These are phyloP conservation scores for Nyctalus aviator DNA, from an alignment of 2,797 vertebrate species.

Conservation along the genomic window DNA sequence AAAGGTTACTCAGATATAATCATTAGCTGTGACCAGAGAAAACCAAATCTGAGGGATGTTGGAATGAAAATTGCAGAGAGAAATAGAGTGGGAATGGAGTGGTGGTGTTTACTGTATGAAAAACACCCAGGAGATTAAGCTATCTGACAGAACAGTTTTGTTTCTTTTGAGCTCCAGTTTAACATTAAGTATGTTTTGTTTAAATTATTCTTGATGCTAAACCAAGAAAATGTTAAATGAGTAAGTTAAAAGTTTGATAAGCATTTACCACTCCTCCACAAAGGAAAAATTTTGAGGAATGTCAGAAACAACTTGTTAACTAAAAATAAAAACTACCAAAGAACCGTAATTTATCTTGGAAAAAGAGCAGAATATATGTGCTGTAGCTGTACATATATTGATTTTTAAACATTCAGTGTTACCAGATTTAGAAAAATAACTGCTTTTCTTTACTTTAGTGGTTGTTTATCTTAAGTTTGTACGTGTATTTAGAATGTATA, in stretches of 20 bases:
- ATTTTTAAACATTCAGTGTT: constrained; percentile 7
- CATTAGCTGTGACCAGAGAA: neutral
- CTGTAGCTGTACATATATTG: neutral
- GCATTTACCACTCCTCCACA: neutral
- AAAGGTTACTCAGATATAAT: neutral
- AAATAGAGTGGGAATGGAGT: neutral
- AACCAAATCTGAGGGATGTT: neutral
- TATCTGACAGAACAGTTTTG: neutral
- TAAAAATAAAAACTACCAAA: constrained; percentile 40
- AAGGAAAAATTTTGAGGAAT: neutral
- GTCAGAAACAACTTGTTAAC: neutral
- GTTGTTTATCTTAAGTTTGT: neutral
- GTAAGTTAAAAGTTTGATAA: constrained; percentile 22
- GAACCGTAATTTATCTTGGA: neutral
- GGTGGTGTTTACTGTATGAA: neutral
- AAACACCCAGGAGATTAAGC: neutral
- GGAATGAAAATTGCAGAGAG: neutral
- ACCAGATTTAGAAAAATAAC: constrained; percentile 38
- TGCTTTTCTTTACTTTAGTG: neutral
- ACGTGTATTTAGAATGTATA: neutral
- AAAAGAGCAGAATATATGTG: constrained; percentile 7
- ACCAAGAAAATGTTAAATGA: neutral
- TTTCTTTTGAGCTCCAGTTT: constrained; percentile 2
- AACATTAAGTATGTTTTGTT: neutral
- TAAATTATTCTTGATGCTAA: neutral